Percentiles rank a stretch among this genome's conserved stretches.
These are phyloP conservation scores for Xenus cinereus DNA, from an alignment of 2,113 vertebrate genomes.

Conservation along the genomic window DNA sequence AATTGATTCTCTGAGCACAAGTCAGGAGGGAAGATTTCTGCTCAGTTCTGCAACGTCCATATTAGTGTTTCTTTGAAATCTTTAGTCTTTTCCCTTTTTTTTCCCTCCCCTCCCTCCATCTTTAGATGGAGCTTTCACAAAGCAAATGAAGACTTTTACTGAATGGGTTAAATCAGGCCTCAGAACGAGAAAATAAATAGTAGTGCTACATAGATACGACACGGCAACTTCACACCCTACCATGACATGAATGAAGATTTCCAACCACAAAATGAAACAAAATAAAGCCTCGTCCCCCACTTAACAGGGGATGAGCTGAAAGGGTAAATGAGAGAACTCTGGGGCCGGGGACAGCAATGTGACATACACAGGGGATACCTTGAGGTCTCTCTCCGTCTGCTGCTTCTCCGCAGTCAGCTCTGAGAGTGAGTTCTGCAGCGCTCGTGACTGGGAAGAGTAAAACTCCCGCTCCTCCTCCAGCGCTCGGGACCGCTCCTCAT, in stretches of 20 bases:
- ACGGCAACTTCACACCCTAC: neutral
- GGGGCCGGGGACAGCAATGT: neutral
- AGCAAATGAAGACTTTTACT: neutral
- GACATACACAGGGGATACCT: slow-evolving; percentile 73
- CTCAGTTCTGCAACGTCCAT: neutral
- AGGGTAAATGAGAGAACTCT: neutral
- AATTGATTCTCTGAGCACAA: neutral
- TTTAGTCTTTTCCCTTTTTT: neutral
- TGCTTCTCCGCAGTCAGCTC: slow-evolving; percentile 91
- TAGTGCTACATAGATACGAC: neutral
- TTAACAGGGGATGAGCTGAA: neutral
- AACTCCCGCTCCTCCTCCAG: slow-evolving; percentile 92
- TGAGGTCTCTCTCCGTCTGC: slow-evolving; percentile 91
- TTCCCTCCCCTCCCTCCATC: neutral
- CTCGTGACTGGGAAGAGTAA: slow-evolving; percentile 87
- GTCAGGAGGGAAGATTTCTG: neutral
- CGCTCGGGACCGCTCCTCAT: slow-evolving; percentile 80
- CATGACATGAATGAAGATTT: neutral
- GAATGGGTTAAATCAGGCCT: neutral
- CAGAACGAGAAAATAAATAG: neutral
- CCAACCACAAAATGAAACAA: neutral
- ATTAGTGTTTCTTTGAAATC: neutral
- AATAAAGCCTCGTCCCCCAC: neutral
- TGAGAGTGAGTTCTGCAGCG: slow-evolving; percentile 88
- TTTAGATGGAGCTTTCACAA: neutral